Base-by-base conservation (phyloP, 2,888 invertebrate genomes). In the Limnephilus lunatus region DNA sequence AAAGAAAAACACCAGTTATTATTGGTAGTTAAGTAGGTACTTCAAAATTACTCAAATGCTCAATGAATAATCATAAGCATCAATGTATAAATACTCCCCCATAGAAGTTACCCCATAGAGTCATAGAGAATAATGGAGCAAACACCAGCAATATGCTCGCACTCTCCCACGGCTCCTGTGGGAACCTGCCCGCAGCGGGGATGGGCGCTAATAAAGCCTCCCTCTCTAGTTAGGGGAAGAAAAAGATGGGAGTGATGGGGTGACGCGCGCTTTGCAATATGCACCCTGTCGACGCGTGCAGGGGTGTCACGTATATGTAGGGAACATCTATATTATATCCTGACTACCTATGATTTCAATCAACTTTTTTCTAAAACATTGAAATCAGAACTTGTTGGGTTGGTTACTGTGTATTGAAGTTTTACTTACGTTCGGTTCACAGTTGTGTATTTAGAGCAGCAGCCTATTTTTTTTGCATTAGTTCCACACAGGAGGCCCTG, bases 121-220 rank as follows among this genome's bases (percentile, higher is more conserved):
- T n/a, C 68, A 19, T 30, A n/a, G 39, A 35, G 81, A 30, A 80
- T 81, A 81, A 39, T 39, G 80, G 81, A 39, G 81, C 85, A 91
- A 81, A 91, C 89, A 86, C 53, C 32, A 80, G 89, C 91, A 92
- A 92, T 92, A 92, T 92, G 89, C 90, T 92, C 85, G 68, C 83
- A 83, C 48, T 90, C 90, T 92, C 92, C 90, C 92, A 92, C 92
- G 92, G 91, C 81, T 89, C 89, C 89, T 92, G 82, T 92, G 92
- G 92, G 92, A 92, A 92, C 91, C 89, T 91, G 91, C 91, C 30
- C 35, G 48, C 19, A 86, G 90, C 48, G 85, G 92, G 80, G 87
- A 83, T 85, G 81, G 25, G 39, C 31, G 90, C 83, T 90, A 92
- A 90, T 92, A 90, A 90, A 92, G 48, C 92, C 92, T 87, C 90